A percentile compares a stretch with the other conserved stretches of the same genome.
Conservation (phyloP, 2,113 vertebrate genomes). For the Dromaius novaehollandiae region DNA sequence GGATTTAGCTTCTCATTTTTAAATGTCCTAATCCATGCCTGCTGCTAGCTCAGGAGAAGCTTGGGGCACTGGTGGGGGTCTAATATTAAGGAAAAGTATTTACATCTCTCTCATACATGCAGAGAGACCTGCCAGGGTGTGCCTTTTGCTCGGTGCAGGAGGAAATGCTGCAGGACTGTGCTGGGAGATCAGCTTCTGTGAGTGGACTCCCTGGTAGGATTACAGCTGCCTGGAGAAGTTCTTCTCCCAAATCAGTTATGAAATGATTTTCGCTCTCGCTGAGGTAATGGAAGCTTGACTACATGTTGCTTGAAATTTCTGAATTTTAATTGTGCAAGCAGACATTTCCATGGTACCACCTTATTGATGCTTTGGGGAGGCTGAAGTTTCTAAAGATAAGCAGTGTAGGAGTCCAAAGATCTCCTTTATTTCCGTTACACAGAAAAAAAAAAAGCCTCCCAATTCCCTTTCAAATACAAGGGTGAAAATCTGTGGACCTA, state of each 20-base stretch:
- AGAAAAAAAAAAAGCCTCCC: not conserved
- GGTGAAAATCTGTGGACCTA: not conserved
- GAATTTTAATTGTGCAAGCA: not conserved
- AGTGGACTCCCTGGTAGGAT: not conserved
- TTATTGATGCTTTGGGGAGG: not conserved
- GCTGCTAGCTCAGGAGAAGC: not conserved
- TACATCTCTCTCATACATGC: rapidly evolving
- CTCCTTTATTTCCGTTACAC: not conserved
- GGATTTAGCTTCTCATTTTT: not conserved
- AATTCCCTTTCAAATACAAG: not conserved
- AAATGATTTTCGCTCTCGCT: not conserved
- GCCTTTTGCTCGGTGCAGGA: not conserved
- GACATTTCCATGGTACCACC: not conserved
- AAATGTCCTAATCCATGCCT: not conserved
- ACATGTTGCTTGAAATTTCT: not conserved
- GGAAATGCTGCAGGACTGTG: not conserved
- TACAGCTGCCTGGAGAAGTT: not conserved
- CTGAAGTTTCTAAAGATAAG: not conserved
- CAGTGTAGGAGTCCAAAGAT: not conserved
- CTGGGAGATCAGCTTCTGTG: not conserved
- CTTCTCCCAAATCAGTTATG: not conserved
- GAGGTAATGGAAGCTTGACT: not conserved
- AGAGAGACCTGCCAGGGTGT: not conserved
- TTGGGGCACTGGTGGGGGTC: not conserved
- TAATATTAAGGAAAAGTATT: not conserved